Conservation (phyloP, 2,888 invertebrate species). For the Drosophila melanocephala region DNA sequence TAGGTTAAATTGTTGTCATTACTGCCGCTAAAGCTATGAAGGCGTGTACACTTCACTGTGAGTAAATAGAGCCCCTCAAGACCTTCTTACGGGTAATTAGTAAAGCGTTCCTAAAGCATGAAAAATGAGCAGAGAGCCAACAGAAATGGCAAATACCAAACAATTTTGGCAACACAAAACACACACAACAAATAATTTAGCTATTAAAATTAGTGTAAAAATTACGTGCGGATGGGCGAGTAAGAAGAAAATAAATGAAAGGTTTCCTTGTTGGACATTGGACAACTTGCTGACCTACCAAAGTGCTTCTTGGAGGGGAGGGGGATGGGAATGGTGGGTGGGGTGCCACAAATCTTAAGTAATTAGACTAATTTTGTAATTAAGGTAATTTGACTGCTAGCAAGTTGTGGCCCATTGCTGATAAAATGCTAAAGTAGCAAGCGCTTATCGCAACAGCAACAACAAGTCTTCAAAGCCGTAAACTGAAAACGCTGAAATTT, state of each 20-base stretch:
- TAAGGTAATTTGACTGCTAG: slow-evolving; percentile 66
- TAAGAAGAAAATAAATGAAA: slow-evolving; percentile 21
- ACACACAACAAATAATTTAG: slow-evolving; percentile 67
- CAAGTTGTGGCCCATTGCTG: slow-evolving; percentile 55
- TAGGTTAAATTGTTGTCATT: slow-evolving; percentile 1
- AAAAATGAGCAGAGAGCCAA: slow-evolving; percentile 50
- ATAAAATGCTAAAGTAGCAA: slow-evolving; percentile 59
- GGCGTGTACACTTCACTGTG: neutral
- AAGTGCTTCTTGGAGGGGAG: slow-evolving; percentile 29
- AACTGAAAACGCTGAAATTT: slow-evolving; percentile 2
- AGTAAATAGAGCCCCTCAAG: neutral
- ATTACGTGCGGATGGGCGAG: slow-evolving; percentile 64
- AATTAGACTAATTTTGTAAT: slow-evolving; percentile 74
- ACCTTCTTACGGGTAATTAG: slow-evolving; percentile 46
- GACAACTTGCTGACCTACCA: slow-evolving; percentile 58
- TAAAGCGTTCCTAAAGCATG: slow-evolving; percentile 40
- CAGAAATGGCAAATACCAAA: slow-evolving; percentile 27
- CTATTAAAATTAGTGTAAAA: slow-evolving; percentile 73
- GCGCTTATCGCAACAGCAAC: slow-evolving; percentile 37
- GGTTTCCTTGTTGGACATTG: slow-evolving; percentile 23
- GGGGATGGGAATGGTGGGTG: neutral
- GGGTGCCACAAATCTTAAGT: slow-evolving; percentile 61
- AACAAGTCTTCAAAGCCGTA: slow-evolving; percentile 9
- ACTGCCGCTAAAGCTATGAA: neutral
- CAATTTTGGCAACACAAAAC: slow-evolving; percentile 44